phyloP scores from a whole-genome alignment of 2,113 vertebrate genomes.

The Bos indicus region DNA sequence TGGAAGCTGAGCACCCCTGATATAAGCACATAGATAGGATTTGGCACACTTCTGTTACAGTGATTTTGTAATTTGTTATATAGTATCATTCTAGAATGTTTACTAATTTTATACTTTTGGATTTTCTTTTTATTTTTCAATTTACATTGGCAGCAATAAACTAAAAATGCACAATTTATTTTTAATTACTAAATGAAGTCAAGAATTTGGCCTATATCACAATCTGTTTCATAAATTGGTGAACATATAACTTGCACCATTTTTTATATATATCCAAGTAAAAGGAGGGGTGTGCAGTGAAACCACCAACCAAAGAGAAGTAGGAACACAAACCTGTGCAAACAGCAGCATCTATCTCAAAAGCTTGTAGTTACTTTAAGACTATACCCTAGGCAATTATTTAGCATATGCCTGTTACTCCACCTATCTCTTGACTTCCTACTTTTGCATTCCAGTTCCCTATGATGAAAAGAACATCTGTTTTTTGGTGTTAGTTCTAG shows the following conservation, averaged over 20 bases:
- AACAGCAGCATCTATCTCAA: not conserved
- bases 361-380: not conserved
- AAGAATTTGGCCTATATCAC: not conserved
- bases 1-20: not conserved
- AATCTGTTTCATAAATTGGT: not conserved
- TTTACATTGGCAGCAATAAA: not conserved
- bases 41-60: not conserved
- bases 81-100: not conserved
- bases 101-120: not conserved
- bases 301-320: not conserved
- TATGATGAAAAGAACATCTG: not conserved
- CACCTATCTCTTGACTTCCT: not conserved
- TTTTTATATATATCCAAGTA: not conserved
- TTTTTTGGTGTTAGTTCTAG: not conserved
- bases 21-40: not conserved
- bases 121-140: not conserved
- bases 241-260: not conserved
- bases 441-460: not conserved
- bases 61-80: not conserved
- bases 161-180: not conserved
- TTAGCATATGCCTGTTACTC: not conserved
- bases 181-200: not conserved
- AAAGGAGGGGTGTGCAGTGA: not conserved
- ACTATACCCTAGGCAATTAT: not conserved
- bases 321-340: not conserved